Evolutionary conservation across 2,797 vertebrate genomes (phyloP).

Genomic region (Darevskia mixta): DNA sequence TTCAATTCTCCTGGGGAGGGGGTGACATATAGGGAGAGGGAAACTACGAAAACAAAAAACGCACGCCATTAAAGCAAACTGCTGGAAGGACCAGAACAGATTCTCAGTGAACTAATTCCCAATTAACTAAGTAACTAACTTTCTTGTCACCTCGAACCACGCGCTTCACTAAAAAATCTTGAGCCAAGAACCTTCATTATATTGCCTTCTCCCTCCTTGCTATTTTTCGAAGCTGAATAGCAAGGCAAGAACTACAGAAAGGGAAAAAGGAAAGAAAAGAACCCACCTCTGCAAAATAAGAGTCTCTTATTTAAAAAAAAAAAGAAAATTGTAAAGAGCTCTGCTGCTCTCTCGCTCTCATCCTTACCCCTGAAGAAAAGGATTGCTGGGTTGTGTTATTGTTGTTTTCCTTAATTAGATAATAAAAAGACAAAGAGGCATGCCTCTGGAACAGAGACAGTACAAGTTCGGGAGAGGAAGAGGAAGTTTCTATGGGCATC

Average conservation of each 20-base stretch:
- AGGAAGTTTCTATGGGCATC: too few species aligned
- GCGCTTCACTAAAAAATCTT: slow-evolving; percentile 64
- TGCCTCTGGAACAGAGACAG: slow-evolving; percentile 32
- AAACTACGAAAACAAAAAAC: not conserved
- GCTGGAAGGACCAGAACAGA: slow-evolving; percentile 58
- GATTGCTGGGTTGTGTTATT: not conserved
- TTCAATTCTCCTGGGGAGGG: slow-evolving; percentile 56
- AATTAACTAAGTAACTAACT: slow-evolving; percentile 71
- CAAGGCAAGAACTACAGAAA: slow-evolving; percentile 45
- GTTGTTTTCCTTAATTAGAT: slow-evolving; percentile 32
- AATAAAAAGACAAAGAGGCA: slow-evolving; percentile 31
- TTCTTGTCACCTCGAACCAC: slow-evolving; percentile 59
- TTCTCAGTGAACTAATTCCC: slow-evolving; percentile 59
- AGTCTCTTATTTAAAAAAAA: slow-evolving; percentile 72
- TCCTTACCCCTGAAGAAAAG: not conserved
- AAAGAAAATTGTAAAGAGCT: not conserved
- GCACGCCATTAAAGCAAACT: slow-evolving; percentile 52
- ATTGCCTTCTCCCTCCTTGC: slow-evolving; percentile 55
- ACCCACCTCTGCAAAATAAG: slow-evolving; percentile 77
- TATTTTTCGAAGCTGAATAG: slow-evolving; percentile 76
- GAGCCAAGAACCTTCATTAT: slow-evolving; percentile 67
- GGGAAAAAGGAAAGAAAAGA: not conserved
- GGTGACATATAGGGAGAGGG: too few species aligned
- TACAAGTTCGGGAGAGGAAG: slow-evolving; percentile 39
- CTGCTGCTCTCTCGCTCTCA: not conserved